These are phyloP conservation scores for Drosophila erecta DNA, from an alignment of 1,140 invertebrate genomes.

Conservation along the genomic window DNA sequence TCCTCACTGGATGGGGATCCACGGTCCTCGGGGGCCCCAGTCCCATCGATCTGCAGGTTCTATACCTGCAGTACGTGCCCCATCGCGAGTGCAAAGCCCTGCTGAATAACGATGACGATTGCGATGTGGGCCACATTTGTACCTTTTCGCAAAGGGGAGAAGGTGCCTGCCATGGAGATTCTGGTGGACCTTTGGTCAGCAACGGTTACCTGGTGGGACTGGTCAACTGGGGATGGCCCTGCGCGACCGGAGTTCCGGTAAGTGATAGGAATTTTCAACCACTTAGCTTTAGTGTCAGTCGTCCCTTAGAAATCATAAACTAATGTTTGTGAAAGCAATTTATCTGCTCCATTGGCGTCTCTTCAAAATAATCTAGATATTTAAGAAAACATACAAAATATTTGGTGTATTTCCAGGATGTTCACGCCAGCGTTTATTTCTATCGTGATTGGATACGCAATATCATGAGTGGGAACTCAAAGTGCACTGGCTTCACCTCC, in stretches of 20 bases:
- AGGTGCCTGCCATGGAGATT: slow-evolving; percentile 86
- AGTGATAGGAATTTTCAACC: neutral
- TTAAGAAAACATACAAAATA: neutral
- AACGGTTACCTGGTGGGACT: slow-evolving; percentile 83
- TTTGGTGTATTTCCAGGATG: slow-evolving; percentile 59
- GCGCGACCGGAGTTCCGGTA: slow-evolving; percentile 84
- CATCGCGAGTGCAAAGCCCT: slow-evolving; percentile 28
- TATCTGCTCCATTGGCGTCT: too few relatives aligned
- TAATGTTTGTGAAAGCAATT: too few relatives aligned
- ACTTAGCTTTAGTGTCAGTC: neutral
- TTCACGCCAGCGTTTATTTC: slow-evolving; percentile 78
- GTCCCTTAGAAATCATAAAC: too few relatives aligned
- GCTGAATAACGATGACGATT: slow-evolving; percentile 20
- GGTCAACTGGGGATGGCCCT: slow-evolving; percentile 86
- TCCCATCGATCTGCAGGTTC: slow-evolving; percentile 52
- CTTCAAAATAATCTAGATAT: too few relatives aligned
- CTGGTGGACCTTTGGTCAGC: slow-evolving; percentile 86
- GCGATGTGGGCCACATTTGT: slow-evolving; percentile 85
- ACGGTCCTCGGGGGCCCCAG: slow-evolving; percentile 30
- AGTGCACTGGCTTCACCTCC: slow-evolving; percentile 37
- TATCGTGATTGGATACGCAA: slow-evolving; percentile 64
- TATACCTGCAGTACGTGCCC: slow-evolving; percentile 40
- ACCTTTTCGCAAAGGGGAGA: slow-evolving; percentile 86
- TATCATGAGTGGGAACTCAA: slow-evolving; percentile 44
- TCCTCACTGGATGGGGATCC: slow-evolving; percentile 84